Evolutionary conservation across 2,888 invertebrate genomes (phyloP), one percentile per base, ranked within the genome.

Genomic region (Plagodis pulveraria): DNA sequence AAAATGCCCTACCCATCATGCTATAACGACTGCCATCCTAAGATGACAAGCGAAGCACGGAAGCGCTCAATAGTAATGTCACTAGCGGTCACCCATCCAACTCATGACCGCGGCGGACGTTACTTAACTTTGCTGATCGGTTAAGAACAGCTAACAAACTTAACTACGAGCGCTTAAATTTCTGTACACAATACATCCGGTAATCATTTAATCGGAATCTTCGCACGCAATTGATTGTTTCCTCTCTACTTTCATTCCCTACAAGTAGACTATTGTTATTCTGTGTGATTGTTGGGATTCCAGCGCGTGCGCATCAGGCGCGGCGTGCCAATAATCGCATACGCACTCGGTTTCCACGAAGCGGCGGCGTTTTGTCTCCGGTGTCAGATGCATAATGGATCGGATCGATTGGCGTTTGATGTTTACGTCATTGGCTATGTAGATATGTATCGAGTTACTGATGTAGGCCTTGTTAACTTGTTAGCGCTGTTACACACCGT

Each of bases 281-380:
- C 6, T 36, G 40, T 10, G 40, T 10, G 40, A 40, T 49, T 53
- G 49, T 62, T 41, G 44, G 48, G 32, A 54, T 52, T 48, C 45
- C 63, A 65, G 60, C 71, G 69, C 72, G 73, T 70, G 75, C 75
- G 73, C 69, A 59, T 43, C 34, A 8, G 45, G 12, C 44, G 22
- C 40, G 22, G 22, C 22, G 22, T 22, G 22, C 58, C 56, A 62
- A 64, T 69, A 57, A 62, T 69, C 66, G 66, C 66, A 62, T 69
- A 65, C 72, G 71, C 70, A 72, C 56, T 45, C 44, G 46, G 43
- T 54, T 73, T 73, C 72, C 62, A n/a, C 55, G 73, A 72, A 75
- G 22, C 48, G 50, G 41, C 53, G 51, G 41, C 53, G 51, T 41
- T 51, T 58, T 45, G 50, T 58, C 55, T 65, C 52, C 42, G 45